These are phyloP conservation scores for Tor tambroides DNA, from an alignment of 2,113 vertebrate species.

Conservation along the genomic window DNA sequence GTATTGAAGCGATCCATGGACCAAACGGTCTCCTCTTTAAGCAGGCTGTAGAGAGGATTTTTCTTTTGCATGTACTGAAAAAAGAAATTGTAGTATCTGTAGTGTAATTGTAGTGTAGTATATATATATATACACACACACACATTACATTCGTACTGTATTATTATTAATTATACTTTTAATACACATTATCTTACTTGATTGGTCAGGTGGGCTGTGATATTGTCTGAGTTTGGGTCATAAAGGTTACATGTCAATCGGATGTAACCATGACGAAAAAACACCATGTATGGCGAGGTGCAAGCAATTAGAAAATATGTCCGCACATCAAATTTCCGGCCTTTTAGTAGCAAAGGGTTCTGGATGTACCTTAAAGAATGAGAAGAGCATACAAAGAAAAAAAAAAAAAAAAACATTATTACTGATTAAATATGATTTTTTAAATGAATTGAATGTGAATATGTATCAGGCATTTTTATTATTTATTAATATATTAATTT, in stretches of 20 bases:
- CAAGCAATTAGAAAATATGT: conserved; percentile 87
- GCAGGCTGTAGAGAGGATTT: conserved; percentile 77
- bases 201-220: conserved; percentile 84
- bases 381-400: neutral
- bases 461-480: no score
- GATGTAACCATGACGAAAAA: conserved; percentile 87
- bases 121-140: no score
- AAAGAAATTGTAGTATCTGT: no score
- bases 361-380: conserved; percentile 79
- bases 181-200: conserved; percentile 75
- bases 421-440: neutral
- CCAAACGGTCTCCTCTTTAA: conserved; percentile 90
- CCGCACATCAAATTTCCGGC: conserved; percentile 87
- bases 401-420: neutral
- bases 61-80: conserved; percentile 89
- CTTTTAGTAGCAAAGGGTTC: conserved; percentile 83
- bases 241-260: conserved; percentile 83
- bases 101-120: no score
- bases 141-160: no score
- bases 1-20: conserved; percentile 83
- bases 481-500: no score
- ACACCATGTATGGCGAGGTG: conserved; percentile 78
- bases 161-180: no score
- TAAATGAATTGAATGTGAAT: no score
- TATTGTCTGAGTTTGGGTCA: conserved; percentile 79